Conservation (phyloP, 2,797 vertebrate genomes). For the Lepilemur septentrionalis region DNA sequence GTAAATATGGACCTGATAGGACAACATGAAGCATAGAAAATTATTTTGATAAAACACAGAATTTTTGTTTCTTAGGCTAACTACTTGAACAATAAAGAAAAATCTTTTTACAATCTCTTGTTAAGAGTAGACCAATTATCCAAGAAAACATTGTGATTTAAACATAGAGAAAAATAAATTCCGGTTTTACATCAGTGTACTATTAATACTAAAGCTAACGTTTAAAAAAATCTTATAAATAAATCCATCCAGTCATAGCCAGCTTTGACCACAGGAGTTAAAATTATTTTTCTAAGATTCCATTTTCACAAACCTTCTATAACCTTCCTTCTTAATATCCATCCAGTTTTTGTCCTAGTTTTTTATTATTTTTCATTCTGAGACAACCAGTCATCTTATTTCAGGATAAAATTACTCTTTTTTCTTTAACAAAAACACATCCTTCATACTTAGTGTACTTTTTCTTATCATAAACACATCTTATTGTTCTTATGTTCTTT, state of each 20-base stretch:
- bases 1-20: background rate
- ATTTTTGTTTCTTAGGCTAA: background rate
- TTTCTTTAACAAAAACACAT: background rate
- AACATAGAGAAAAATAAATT: background rate
- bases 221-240: background rate
- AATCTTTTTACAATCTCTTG: background rate
- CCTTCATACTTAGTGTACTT: background rate
- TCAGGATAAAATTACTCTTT: background rate
- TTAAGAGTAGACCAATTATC: background rate
- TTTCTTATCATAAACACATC: background rate
- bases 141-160: background rate
- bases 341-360: no score
- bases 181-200: background rate
- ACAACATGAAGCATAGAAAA: background rate
- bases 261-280: background rate
- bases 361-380: background rate
- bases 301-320: background rate
- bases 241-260: background rate
- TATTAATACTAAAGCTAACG: background rate
- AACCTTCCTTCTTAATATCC: background rate
- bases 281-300: background rate
- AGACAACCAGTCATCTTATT: background rate
- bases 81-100: background rate
- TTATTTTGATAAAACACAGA: background rate
- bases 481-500: background rate